Base-by-base conservation (phyloP, 2,888 invertebrate species). In the Odontomyia ornata region DNA sequence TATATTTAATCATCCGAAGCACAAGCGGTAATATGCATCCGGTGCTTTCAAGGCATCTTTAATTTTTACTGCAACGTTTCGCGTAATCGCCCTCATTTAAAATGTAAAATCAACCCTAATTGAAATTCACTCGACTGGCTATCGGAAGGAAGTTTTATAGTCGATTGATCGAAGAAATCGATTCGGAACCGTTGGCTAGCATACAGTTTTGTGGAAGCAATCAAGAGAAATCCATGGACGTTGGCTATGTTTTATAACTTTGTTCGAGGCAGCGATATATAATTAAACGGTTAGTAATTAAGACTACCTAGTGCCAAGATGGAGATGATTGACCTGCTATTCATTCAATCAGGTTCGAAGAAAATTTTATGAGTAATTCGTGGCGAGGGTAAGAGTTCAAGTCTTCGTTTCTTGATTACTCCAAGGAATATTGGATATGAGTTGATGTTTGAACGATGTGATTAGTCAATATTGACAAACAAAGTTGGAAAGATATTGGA, bases 91-190 rank as follows among this genome's bases (percentile, higher is more conserved):
- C 43, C 43, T 43, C 43, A 13, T 43, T 13, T 7, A 43, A 43
- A 9, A 43, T 43, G 43, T 43, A 43, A 9, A 43, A 43, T 43
- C 13, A 43, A 43, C 7, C 7, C 28, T 64, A 28, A 23, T 64
- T 64, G 62, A 64, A 64, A 64, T 64, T 64, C 62, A 64, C n/a
- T 15, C 4, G 28, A 64, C 25, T 23, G 28, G 3, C 23, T 28
- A 64, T 64, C 15, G 28, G 21, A 64, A 27, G 13, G 28, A 64
- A n/a, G n/a, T 64, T 64, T 64, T 28, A 64, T 64, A 64, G 62
- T 64, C 28, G 28, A 64, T 64, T 64, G 23, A 28, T 27, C 62
- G 27, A 18, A 64, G 28, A 28, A 28, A 64, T 28, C 28, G 62
- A 23, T 15, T 64, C 28, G 25, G 62, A 64, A 28, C 62, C 28